Base-by-base conservation (phyloP, 2,888 invertebrate species). In the Spilosoma lubricipeda region DNA sequence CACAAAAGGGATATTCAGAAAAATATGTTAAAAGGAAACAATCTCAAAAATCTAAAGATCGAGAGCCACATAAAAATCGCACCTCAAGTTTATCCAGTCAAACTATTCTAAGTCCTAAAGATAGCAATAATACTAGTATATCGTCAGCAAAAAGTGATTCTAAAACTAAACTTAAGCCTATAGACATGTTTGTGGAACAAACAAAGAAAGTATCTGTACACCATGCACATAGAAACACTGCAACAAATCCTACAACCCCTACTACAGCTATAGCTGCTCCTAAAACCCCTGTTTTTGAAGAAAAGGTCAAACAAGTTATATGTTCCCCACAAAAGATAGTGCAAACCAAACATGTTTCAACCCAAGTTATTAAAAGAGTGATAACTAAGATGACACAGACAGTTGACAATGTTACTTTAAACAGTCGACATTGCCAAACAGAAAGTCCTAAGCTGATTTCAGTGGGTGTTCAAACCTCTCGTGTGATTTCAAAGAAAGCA, bases 21-120 rank as follows among this genome's bases (percentile, higher is more conserved):
- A 95, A 94, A 83, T 93, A 93, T 90, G 93, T 93, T 3, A 95
- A 92, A 81, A 90, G 94, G 79, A 95, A 94, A 94, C 91, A 92
- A 83, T 72, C 86, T 69, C 91, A 88, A 75, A 90, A 89, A 77
- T 72, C 85, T 15, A 90, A 86, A 83, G 85, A 89, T 56, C 89
- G 85, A 77, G 85, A 85, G 67, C 80, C 80, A 77, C 72, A 79
- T 65, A 90, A 89, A 79, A 92, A 89, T 79, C 92, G 88, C 70
- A 84, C 80, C 73, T 88, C 86, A 82, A 90, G 90, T 73, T 81
- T 91, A 82, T 89, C 90, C 76, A 93, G 86, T 88, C 91, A 92
- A 90, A 89, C 90, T 85, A 89, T 74, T 77, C 71, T 88, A 81
- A 93, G 92, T 84, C 91, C 92, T 77, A 91, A 89, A 87, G 90